phyloP scores from a whole-genome alignment of 2,888 invertebrate genomes.

The Augiades crinisus region DNA sequence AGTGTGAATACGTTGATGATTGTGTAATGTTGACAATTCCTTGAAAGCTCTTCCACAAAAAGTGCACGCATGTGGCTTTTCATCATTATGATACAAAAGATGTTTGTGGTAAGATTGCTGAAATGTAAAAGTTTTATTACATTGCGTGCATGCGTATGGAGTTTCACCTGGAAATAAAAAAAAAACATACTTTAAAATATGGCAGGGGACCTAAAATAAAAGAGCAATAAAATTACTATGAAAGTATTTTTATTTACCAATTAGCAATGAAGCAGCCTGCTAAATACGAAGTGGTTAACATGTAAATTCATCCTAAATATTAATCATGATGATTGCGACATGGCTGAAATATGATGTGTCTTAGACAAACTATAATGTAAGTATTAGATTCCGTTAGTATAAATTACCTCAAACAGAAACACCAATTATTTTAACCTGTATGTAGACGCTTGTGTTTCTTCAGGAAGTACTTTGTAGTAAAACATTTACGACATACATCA shows the following conservation, averaged over 20 bases:
- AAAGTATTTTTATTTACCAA: neutral
- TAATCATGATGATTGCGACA: slow-evolving; percentile 12
- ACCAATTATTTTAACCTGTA: slow-evolving; percentile 84
- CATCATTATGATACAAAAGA: slow-evolving; percentile 92
- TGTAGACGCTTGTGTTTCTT: slow-evolving; percentile 94
- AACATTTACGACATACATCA: slow-evolving; percentile 90
- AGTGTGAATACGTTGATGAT: slow-evolving; percentile 92
- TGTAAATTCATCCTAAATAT: slow-evolving; percentile 14
- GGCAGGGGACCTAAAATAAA: neutral
- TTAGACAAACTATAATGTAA: neutral
- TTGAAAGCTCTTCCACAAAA: slow-evolving; percentile 92
- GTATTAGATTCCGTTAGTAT: slow-evolving; percentile 58
- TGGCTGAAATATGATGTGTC: neutral
- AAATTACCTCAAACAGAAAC: slow-evolving; percentile 70
- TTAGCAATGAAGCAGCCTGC: slow-evolving; percentile 18
- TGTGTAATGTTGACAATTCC: slow-evolving; percentile 92
- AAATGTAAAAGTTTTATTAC: slow-evolving; percentile 93
- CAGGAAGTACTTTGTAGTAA: slow-evolving; percentile 94
- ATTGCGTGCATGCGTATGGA: slow-evolving; percentile 91
- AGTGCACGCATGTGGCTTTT: slow-evolving; percentile 88
- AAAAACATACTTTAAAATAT: neutral
- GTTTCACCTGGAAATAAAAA: slow-evolving; percentile 85
- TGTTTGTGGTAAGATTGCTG: slow-evolving; percentile 96
- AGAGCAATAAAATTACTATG: neutral
- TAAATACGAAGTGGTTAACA: slow-evolving; percentile 15